A percentile compares a stretch with the other conserved stretches of the same genome.
Evolutionary conservation across 2,888 invertebrate species (phyloP).

Genomic region (Onthophagus sagittarius): DNA sequence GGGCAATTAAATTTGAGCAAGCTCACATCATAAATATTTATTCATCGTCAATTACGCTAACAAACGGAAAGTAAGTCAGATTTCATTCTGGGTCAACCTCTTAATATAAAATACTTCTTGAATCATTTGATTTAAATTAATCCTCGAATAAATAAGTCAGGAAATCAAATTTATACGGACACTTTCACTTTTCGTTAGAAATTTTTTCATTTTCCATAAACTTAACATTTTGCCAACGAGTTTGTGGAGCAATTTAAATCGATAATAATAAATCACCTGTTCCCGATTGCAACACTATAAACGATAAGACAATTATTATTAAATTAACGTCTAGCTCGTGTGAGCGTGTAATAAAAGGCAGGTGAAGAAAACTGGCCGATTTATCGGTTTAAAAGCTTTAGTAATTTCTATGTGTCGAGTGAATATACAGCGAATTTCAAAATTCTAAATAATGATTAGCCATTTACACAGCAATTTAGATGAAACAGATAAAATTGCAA

Average conservation of each 20-base stretch:
- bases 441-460: no score
- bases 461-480: no score
- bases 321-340: not conserved
- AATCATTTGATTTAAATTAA: no score
- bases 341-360: not conserved
- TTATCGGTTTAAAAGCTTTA: not conserved
- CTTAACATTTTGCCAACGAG: not conserved
- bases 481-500: no score
- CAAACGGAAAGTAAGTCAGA: not conserved
- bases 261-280: not conserved
- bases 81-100: not conserved
- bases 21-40: no score
- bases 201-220: not conserved
- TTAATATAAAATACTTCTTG: not conserved
- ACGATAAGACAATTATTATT: not conserved
- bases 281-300: not conserved
- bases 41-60: not conserved
- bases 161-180: not conserved
- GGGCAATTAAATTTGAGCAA: no score
- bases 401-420: no score
- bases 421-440: no score
- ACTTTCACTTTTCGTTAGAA: not conserved
- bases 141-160: not conserved
- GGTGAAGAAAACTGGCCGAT: not conserved
- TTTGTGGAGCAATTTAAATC: not conserved